Conservation (phyloP, 1,140 invertebrate species). For the Teleopsis dalmanni region DNA sequence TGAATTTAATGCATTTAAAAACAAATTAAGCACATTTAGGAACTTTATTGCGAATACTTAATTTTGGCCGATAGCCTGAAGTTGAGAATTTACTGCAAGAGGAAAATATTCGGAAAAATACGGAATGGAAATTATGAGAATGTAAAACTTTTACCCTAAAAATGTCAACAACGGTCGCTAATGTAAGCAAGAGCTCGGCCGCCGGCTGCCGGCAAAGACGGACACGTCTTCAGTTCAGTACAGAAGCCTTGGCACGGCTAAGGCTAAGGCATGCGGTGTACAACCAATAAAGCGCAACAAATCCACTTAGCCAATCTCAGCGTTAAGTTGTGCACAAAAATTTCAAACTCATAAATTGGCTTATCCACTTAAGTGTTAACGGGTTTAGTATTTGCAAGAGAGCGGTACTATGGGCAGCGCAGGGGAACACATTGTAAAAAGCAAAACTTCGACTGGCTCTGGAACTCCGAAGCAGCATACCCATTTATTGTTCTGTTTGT, state of each 20-base stretch:
- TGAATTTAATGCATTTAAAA: too few relatives aligned
- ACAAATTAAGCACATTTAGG: too few relatives aligned
- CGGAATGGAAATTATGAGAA: too few relatives aligned
- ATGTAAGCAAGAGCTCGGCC: too few relatives aligned
- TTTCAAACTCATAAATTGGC: conserved; percentile 45
- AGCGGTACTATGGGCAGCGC: background rate
- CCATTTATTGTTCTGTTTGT: background rate
- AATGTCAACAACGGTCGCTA: conserved; percentile 25
- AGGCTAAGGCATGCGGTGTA: conserved; percentile 6
- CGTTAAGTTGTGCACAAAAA: conserved; percentile 25
- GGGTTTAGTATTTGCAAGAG: conserved; percentile 20
- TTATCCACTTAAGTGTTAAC: conserved; percentile 45
- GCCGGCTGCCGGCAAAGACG: too few relatives aligned
- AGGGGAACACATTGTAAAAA: background rate
- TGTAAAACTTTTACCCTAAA: conserved; percentile 29
- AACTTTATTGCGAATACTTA: too few relatives aligned
- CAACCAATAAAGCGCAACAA: conserved; percentile 42
- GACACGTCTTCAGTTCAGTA: too few relatives aligned
- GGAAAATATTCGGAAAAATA: too few relatives aligned
- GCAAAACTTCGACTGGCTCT: background rate
- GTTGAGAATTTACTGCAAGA: too few relatives aligned
- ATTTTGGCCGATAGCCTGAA: too few relatives aligned
- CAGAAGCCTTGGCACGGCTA: too few relatives aligned
- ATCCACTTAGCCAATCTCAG: conserved; percentile 35
- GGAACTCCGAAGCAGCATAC: too few relatives aligned